Conservation (phyloP, 2,888 invertebrate species). For the Plagodis dolabraria region DNA sequence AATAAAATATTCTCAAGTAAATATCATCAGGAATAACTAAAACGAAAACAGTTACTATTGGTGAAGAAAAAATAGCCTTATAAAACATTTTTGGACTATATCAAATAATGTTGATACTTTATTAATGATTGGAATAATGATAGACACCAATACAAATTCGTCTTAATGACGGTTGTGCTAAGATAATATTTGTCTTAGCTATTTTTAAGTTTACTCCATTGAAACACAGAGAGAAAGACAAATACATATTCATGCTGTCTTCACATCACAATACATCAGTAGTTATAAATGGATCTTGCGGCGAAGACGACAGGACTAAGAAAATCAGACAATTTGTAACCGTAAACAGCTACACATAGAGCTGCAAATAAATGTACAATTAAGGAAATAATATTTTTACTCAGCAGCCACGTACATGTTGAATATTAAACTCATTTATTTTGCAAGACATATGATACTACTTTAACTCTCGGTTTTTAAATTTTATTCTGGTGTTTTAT, state of each 20-base stretch:
- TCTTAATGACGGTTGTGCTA: no score
- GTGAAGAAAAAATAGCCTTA: no score
- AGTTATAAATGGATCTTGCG: conserved; percentile 11
- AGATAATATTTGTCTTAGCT: no score
- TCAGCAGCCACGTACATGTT: conserved; percentile 10
- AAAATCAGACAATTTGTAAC: conserved; percentile 5
- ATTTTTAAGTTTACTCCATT: background rate
- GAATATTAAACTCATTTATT: conserved; percentile 12
- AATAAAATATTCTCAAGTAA: no score
- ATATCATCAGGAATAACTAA: no score
- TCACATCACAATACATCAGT: conserved; percentile 10
- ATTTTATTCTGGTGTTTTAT: background rate
- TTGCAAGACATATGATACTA: conserved; percentile 13
- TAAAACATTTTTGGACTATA: no score
- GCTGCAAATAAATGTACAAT: background rate
- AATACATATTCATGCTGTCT: conserved; percentile 3
- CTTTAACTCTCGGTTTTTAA: conserved; percentile 16
- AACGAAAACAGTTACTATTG: no score
- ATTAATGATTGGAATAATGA: no score
- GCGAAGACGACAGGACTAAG: conserved; percentile 2
- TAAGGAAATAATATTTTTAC: background rate
- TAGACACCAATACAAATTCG: no score
- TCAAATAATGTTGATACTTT: no score
- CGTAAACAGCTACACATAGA: background rate
- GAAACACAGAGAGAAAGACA: background rate